A percentile compares a stretch with the other conserved stretches of the same genome.
These are phyloP conservation scores for Drosophila merina DNA, from an alignment of 2,888 invertebrate species.

Conservation along the genomic window DNA sequence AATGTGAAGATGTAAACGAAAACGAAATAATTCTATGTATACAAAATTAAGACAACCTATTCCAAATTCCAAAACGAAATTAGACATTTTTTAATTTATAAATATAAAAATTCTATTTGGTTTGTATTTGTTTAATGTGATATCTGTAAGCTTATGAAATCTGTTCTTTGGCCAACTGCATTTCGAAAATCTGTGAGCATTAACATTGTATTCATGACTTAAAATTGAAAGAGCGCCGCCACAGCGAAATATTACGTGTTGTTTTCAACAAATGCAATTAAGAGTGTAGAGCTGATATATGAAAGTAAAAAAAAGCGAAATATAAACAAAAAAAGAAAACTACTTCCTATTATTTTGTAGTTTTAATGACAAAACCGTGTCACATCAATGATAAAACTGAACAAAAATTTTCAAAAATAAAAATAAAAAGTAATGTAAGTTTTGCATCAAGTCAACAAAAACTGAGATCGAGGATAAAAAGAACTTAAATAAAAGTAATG, in stretches of 20 bases:
- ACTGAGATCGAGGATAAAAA: constrained; percentile 40
- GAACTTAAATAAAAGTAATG: constrained; percentile 51
- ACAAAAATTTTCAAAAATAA: constrained; percentile 38
- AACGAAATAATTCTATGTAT: constrained; percentile 46
- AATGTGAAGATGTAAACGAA: constrained; percentile 57
- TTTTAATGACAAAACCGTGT: constrained; percentile 56
- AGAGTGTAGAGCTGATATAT: constrained; percentile 31
- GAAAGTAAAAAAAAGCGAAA: constrained; percentile 23
- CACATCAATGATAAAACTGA: constrained; percentile 40
- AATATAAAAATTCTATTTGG: constrained; percentile 54
- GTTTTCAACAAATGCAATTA: constrained; percentile 44
- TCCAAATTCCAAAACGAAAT: constrained; percentile 44
- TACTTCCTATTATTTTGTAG: constrained; percentile 78
- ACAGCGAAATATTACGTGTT: constrained; percentile 42
- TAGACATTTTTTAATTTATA: constrained; percentile 66
- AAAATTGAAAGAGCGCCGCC: constrained; percentile 20
- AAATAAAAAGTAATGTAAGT: constrained; percentile 25
- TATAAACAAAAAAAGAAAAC: constrained; percentile 45
- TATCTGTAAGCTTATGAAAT: constrained; percentile 61
- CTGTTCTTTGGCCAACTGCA: constrained; percentile 61
- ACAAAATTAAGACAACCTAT: constrained; percentile 62
- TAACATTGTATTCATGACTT: constrained; percentile 45
- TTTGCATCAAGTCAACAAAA: constrained; percentile 43
- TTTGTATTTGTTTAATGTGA: constrained; percentile 65
- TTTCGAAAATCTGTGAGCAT: constrained; percentile 46